Base-by-base conservation (phyloP, 1,140 invertebrate genomes). In the Eubasilissa regina region DNA sequence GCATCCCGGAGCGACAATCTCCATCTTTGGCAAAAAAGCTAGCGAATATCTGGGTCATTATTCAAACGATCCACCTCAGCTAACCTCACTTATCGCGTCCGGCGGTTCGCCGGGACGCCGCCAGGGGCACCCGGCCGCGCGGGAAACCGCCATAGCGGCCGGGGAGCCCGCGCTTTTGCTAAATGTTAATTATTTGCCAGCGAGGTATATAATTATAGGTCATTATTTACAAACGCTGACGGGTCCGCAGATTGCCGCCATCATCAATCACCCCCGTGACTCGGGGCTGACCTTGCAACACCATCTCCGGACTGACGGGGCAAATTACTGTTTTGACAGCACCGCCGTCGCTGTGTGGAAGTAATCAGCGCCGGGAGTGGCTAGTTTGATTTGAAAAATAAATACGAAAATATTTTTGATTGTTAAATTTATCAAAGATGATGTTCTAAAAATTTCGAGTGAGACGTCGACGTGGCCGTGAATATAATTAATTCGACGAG, bases 151-250 rank as follows among this genome's bases (percentile, higher is more conserved):
- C 56, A 25, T 17, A 12, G n/a, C 62, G 13, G n/a, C 3, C 64
- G n/a, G 4, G 45, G 45, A 68, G 44, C 64, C 64, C 64, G 64
- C 64, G 64, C 64, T 44, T 68, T 68, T 43, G 64, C 64, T 68
- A 68, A 47, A 68, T 68, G 64, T 45, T 68, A 68, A 68, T 68
- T 45, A 47, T 76, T 77, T 47, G 79, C 44, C 55, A 19, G 56
- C 75, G 44, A 44, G 74, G 62, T 76, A 70, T 75, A 68, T 77
- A 80, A 80, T 80, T 80, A 80, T 62, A 70, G 64, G 74, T 77
- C 79, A 80, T 80, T 80, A 80, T 80, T 77, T 77, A 77, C 76
- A 72, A 60, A 77, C 15, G 73, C 62, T 75, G 72, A 56, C 64
- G 21, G 72, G 43, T 62, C 73, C 4, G 66, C 66, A 12, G 64